phyloP scores from a whole-genome alignment of 2,888 invertebrate species.

The Drosophila barbarae region DNA sequence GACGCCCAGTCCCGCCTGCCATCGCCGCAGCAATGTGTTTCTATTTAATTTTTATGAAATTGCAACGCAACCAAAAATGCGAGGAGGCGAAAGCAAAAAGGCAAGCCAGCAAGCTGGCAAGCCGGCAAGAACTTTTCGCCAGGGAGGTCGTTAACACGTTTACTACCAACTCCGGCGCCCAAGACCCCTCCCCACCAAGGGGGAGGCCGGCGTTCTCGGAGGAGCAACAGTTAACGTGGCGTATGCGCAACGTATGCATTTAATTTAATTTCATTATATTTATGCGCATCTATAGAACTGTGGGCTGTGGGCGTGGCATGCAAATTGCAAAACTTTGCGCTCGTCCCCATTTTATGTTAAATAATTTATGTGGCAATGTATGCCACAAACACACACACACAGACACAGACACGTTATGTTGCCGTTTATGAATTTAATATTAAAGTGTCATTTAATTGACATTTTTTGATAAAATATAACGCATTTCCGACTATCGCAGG shows the following conservation, averaged over 20 bases:
- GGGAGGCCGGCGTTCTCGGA: slow-evolving; percentile 27
- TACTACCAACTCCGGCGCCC: slow-evolving; percentile 9
- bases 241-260: slow-evolving; percentile 76
- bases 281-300: slow-evolving; percentile 69
- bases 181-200: background rate
- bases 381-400: slow-evolving; percentile 27
- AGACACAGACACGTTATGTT: slow-evolving; percentile 19
- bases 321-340: slow-evolving; percentile 60
- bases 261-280: slow-evolving; percentile 75
- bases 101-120: slow-evolving; percentile 37
- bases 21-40: slow-evolving; percentile 52
- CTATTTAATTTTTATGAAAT: slow-evolving; percentile 75
- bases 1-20: slow-evolving; percentile 8
- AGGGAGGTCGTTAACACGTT: slow-evolving; percentile 72
- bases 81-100: slow-evolving; percentile 58
- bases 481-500: background rate
- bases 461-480: slow-evolving; percentile 50
- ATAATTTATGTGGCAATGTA: slow-evolving; percentile 63
- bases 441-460: slow-evolving; percentile 71
- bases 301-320: slow-evolving; percentile 53
- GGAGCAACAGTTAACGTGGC: slow-evolving; percentile 73
- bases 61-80: slow-evolving; percentile 67
- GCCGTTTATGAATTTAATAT: slow-evolving; percentile 71
- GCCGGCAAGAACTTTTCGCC: slow-evolving; percentile 65
- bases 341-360: slow-evolving; percentile 57